Base-by-base conservation (phyloP, 2,113 vertebrate genomes). In the Xyrauchen texanus region DNA sequence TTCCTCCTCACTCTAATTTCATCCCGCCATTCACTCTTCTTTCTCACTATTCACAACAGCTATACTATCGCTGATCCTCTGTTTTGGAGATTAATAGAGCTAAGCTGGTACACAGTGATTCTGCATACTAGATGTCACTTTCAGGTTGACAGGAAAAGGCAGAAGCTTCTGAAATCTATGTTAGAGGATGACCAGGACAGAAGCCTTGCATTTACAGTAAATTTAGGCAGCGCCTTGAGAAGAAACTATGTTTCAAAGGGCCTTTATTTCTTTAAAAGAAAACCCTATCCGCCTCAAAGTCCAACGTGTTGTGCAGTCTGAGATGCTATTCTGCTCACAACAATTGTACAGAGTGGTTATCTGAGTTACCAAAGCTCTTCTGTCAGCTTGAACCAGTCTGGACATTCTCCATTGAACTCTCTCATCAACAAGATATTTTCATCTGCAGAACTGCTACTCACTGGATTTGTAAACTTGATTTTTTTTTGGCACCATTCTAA, bases 121-220 rank as follows among this genome's bases (percentile, higher is more conserved):
- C 44, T 58, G 61, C 80, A 82, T 76, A 71, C 58, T 72, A 77
- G 71, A 58, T 51, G 49, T 68, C 55, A 45, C 49, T 76, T 76
- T 65, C 62, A 76, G 49, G 61, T 15, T 65, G 74, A 65, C 73
- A 65, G 73, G 47, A 65, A 76, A 76, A 45, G 62, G 8, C 62
- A 65, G 49, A 65, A 15, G 21, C 13, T 52, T 76, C 74, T 76
- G 45, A 76, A 11, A 64, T 64, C 73, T 76, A 52, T 12, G 44
- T 64, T 7, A 52, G 47, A 42, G 46, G 42, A 53, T 64, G 12
- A n/a, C 47, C 61, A 64, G 4, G 61, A 52, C 52, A 58, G 13
- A 72, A 5, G 68, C 53, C 3, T 71, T 58, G 13, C 72, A 74
- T 61, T 58, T 42, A 75, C 2, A 51, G 21, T 34, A 34, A 34